Conservation (phyloP, 2,113 vertebrate genomes). For the Cottus gobio region DNA sequence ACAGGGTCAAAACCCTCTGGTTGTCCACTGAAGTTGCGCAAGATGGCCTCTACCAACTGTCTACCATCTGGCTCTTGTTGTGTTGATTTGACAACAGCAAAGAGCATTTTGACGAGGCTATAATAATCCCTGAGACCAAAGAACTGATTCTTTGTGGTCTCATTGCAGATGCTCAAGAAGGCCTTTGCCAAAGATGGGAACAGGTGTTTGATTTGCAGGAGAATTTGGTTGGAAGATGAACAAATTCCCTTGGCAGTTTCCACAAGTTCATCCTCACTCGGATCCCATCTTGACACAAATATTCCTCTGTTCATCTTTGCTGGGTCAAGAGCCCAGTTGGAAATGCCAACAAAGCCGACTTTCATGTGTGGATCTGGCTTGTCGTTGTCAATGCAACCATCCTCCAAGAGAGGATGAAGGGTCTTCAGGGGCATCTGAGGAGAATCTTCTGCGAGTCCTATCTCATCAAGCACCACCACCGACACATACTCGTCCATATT, state of each 20-base stretch:
- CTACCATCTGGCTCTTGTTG: constrained; percentile 63
- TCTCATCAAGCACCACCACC: constrained; percentile 86
- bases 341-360: constrained; percentile 87
- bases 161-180: constrained; percentile 77
- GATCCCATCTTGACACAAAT: constrained; percentile 84
- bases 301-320: constrained; percentile 88
- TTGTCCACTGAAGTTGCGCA: constrained; percentile 85
- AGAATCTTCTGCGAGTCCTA: constrained; percentile 86
- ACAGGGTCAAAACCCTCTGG: constrained; percentile 76
- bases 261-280: constrained; percentile 82
- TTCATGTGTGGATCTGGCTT: constrained; percentile 81
- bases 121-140: constrained; percentile 87
- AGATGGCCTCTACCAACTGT: constrained; percentile 78
- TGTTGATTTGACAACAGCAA: constrained; percentile 68
- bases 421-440: constrained; percentile 87
- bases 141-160: constrained; percentile 77
- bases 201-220: constrained; percentile 77
- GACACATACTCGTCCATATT: constrained; percentile 84
- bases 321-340: constrained; percentile 87
- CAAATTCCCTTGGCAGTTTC: constrained; percentile 85
- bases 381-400: constrained; percentile 84
- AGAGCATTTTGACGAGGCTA: constrained; percentile 84
- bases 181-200: constrained; percentile 80
- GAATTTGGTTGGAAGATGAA: constrained; percentile 64
- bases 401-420: constrained; percentile 85